Base-by-base conservation (phyloP, 1,140 invertebrate species). In the Zaprionus ghesquierei region DNA sequence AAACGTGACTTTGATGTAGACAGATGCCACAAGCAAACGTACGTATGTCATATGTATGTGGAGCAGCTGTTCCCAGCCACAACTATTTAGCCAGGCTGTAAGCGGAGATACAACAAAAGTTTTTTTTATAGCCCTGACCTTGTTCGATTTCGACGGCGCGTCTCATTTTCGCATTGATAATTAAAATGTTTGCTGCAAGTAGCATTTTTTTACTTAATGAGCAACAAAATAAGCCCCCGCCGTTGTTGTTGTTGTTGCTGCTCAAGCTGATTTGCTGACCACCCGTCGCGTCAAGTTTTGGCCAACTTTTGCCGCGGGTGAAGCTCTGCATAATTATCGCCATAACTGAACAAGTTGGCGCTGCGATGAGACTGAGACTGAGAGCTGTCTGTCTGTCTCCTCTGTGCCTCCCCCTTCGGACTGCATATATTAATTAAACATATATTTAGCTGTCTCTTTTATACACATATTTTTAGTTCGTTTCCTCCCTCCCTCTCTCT, bases 141-240 rank as follows among this genome's bases (percentile, higher is more conserved):
- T 85, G 41, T 85, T 85, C 68, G 51, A 25, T 64, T 70, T 70
- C 22, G 29, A 51, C 76, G 61, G 84, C 61, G 51, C 27, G 35
- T 79, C 38, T 29, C 71, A 31, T 54, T 79, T 82, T 82, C 68
- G 71, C 80, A 75, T 72, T 64, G 69, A 77, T 85, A 86, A 86
- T 78, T 85, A 81, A 85, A 85, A 78, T 86, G 81, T 81, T 75
- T 81, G 74, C 81, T 69, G 62, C 65, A 69, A 82, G 66, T 72
- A 61, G 79, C 76, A 77, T 49, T 80, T 77, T 77, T 85, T 85
- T 8, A 41, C 20, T 46, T 85, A 84, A 79, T 84, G 77, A 68
- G 46, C 61, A 50, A n/a, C 9, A 33, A 53, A 25, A 77, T 68
- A 72, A 72, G 25, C 12, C 35, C 9, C 29, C 13, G 27, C 20